A percentile compares a stretch with the other conserved stretches of the same genome.
Conservation (phyloP, 2,888 invertebrate species). For the Chloroclysta siterata region DNA sequence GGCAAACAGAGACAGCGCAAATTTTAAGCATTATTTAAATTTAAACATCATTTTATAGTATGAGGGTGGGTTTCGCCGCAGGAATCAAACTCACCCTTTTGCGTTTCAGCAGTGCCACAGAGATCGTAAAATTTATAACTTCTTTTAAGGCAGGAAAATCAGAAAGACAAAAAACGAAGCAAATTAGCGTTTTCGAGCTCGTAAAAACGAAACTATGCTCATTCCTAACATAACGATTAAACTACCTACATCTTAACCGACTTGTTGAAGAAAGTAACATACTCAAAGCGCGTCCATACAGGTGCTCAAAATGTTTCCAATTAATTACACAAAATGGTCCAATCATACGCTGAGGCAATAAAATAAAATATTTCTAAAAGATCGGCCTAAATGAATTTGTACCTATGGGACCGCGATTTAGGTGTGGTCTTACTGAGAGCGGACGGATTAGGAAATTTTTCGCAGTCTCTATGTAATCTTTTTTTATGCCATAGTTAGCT, state of each 20-base stretch:
- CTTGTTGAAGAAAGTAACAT: constrained; percentile 26
- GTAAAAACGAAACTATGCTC: constrained; percentile 5
- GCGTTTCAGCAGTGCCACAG: too few relatives aligned
- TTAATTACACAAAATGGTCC: constrained; percentile 47
- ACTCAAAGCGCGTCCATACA: constrained; percentile 42
- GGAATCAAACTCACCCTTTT: too few relatives aligned
- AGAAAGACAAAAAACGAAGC: background rate
- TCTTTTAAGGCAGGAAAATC: too few relatives aligned
- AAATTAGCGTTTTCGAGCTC: constrained; percentile 2
- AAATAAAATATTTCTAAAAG: constrained; percentile 48
- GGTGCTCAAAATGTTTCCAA: constrained; percentile 47
- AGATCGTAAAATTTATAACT: background rate
- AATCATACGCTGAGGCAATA: constrained; percentile 50
- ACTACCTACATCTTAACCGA: constrained; percentile 5
- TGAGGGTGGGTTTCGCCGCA: too few relatives aligned
- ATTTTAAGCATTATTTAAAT: too few relatives aligned
- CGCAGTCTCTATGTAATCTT: too few relatives aligned
- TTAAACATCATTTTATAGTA: too few relatives aligned
- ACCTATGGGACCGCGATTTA: constrained; percentile 29
- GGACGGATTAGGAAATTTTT: background rate
- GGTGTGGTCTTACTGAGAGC: constrained; percentile 19
- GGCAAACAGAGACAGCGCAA: too few relatives aligned
- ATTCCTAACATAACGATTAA: constrained; percentile 15
- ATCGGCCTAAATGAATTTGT: constrained; percentile 34
- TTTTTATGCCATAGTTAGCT: too few relatives aligned